Conservation (phyloP, 2,113 vertebrate species). For the Sarotherodon lohbergeri region DNA sequence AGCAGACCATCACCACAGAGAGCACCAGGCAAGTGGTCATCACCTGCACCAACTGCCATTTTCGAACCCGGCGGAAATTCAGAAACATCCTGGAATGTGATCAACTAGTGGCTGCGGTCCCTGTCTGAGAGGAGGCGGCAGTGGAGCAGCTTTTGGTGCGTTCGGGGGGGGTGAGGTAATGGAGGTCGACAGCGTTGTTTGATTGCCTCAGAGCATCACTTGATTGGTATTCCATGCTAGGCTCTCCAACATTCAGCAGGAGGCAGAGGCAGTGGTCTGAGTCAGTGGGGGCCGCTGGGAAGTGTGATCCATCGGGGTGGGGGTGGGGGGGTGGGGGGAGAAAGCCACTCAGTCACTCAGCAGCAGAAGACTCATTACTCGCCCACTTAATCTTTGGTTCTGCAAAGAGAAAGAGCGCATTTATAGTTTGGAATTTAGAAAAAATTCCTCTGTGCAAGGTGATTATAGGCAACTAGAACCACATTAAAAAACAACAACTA, state of each 20-base stretch:
- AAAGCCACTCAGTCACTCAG: not conserved
- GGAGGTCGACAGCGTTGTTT: not conserved
- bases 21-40: constrained; percentile 81
- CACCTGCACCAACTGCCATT: constrained; percentile 79
- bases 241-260: not conserved
- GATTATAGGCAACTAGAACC: not conserved
- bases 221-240: constrained; percentile 54
- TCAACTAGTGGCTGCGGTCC: not conserved
- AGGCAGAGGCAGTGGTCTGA: not conserved
- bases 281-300: not conserved
- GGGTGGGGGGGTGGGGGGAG: not conserved
- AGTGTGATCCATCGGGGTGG: not conserved
- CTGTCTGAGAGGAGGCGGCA: constrained; percentile 1
- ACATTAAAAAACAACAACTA: not conserved
- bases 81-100: constrained; percentile 77
- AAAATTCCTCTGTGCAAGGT: not conserved
- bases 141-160: not conserved
- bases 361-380: not conserved
- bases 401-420: not conserved
- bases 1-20: constrained; percentile 82
- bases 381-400: not conserved
- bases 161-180: not conserved
- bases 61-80: constrained; percentile 76
- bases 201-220: constrained; percentile 5
- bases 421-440: not conserved